phyloP scores from a whole-genome alignment of 2,113 vertebrate species.

The Trinectes maculatus region DNA sequence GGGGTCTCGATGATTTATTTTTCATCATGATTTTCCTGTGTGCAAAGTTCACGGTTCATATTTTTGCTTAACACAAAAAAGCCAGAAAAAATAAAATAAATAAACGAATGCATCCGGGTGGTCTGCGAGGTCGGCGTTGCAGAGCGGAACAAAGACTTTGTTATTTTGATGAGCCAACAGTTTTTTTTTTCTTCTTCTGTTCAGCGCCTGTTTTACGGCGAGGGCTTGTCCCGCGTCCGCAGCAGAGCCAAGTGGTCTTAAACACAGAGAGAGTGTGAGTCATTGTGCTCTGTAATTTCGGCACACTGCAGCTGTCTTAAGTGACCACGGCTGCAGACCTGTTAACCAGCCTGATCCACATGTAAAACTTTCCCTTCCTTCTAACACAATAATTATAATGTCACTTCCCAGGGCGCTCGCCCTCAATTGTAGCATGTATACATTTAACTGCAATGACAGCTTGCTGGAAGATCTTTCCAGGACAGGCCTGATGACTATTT shows the following conservation, averaged over 20 bases:
- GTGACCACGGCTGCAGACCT: conserved; percentile 76
- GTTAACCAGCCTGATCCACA: conserved; percentile 76
- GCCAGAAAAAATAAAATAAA: conserved; percentile 47
- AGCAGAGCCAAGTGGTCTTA: conserved; percentile 61
- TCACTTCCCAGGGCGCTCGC: conserved; percentile 69
- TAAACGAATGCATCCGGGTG: conserved; percentile 55
- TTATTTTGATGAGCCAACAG: conserved; percentile 67
- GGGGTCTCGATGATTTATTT: conserved; percentile 13
- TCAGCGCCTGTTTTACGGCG: conserved; percentile 57
- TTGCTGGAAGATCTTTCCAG: conserved; percentile 67
- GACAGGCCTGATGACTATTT: conserved; percentile 73
- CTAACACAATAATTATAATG: conserved; percentile 76
- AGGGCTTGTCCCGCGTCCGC: conserved; percentile 31
- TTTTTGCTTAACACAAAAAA: conserved; percentile 19
- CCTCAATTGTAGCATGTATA: conserved; percentile 69
- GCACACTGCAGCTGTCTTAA: conserved; percentile 71
- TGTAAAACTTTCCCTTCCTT: conserved; percentile 78
- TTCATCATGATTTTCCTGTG: conserved; percentile 7
- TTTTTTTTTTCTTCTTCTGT: conserved; percentile 55
- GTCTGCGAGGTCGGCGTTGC: conserved; percentile 36
- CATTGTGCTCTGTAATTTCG: conserved; percentile 79
- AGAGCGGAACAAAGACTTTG: conserved; percentile 62
- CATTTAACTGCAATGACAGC: conserved; percentile 69
- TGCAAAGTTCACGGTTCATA: not conserved
- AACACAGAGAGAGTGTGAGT: conserved; percentile 66